These are phyloP conservation scores for Coturnix japonica DNA, from an alignment of 2,113 vertebrate species.

Conservation along the genomic window DNA sequence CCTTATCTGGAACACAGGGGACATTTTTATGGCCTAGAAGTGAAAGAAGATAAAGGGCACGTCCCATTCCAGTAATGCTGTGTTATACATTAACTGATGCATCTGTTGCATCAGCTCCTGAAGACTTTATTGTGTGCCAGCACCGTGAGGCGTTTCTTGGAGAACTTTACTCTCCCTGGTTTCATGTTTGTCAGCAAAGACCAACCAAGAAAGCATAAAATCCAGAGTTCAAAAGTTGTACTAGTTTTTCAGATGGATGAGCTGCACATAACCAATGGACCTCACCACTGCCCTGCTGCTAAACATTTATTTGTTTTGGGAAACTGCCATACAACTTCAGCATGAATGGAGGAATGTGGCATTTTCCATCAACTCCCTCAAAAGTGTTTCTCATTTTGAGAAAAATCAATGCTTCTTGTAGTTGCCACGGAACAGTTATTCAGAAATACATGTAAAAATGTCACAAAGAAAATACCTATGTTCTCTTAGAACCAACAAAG, in stretches of 20 bases:
- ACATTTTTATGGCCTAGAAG: neutral
- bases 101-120: neutral
- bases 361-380: neutral
- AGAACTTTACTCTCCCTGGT: neutral
- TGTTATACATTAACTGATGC: neutral
- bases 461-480: neutral
- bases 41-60: neutral
- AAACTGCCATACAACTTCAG: neutral
- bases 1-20: neutral
- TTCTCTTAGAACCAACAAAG: neutral
- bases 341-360: neutral
- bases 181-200: conserved; percentile 4
- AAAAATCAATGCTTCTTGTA: neutral
- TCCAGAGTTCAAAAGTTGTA: conserved; percentile 3
- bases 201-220: neutral
- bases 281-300: neutral
- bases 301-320: neutral
- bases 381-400: neutral
- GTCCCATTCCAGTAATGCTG: neutral
- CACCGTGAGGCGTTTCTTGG: neutral
- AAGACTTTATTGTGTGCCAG: neutral
- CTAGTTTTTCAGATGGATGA: conserved; percentile 21
- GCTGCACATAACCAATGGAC: neutral
- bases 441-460: neutral
- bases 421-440: neutral